Percentiles rank a stretch among this genome's conserved stretches.
These are phyloP conservation scores for Crossocerus cetratus DNA, from an alignment of 2,888 invertebrate genomes.

Conservation along the genomic window DNA sequence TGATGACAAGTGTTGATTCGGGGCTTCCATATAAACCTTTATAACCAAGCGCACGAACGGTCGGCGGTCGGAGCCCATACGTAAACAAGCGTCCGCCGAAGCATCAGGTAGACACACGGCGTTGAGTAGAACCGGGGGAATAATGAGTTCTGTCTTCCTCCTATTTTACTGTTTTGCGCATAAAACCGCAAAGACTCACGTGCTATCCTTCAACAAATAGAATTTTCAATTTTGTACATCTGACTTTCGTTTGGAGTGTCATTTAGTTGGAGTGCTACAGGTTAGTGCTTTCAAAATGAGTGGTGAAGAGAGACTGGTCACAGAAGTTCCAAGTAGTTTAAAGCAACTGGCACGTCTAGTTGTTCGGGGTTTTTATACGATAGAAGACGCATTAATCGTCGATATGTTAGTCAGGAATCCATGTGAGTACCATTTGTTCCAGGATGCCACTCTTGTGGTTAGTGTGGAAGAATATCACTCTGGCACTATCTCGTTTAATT, in stretches of 20 bases:
- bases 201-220: background rate
- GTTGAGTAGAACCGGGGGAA: constrained; percentile 17
- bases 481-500: no score
- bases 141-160: constrained; percentile 24
- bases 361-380: constrained; percentile 94
- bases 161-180: constrained; percentile 15
- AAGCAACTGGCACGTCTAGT: constrained; percentile 95
- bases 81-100: constrained; percentile 44
- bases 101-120: constrained; percentile 8
- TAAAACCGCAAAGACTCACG: constrained; percentile 7
- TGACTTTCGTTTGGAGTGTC: background rate
- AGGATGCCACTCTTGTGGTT: no score
- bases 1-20: constrained; percentile 34
- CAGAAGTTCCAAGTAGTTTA: constrained; percentile 95
- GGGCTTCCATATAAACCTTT: constrained; percentile 14
- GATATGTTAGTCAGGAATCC: constrained; percentile 97
- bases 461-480: no score
- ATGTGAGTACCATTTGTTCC: constrained; percentile 80
- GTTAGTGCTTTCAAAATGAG: constrained; percentile 73
- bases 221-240: background rate
- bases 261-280: background rate
- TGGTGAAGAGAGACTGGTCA: constrained; percentile 87
- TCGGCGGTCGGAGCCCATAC: background rate
- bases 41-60: constrained; percentile 23
- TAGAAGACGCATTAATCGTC: constrained; percentile 95